A percentile compares a stretch with the other conserved stretches of the same genome.
Conservation (phyloP, 2,888 invertebrate genomes). For the Eurytoma californica region DNA sequence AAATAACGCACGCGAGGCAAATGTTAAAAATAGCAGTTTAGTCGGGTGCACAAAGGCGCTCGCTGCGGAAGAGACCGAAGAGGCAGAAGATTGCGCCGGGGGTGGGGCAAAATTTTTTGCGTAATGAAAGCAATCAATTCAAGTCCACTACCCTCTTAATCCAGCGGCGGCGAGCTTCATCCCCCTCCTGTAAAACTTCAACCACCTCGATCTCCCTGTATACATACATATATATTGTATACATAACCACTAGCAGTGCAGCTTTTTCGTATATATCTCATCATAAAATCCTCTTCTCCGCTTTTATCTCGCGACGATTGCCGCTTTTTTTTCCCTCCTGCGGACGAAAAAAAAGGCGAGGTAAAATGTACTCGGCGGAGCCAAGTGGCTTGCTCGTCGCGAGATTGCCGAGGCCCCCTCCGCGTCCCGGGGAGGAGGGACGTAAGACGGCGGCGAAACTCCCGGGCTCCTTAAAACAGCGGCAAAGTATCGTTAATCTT, state of each 20-base stretch:
- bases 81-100: conserved; percentile 52
- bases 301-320: conserved; percentile 61
- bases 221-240: too few species aligned
- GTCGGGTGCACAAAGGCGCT: conserved; percentile 66
- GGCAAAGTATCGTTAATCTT: conserved; percentile 75
- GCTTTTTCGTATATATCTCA: conserved; percentile 50
- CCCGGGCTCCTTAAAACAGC: conserved; percentile 71
- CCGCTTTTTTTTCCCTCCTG: not conserved
- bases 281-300: conserved; percentile 67
- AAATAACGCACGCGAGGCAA: conserved; percentile 69
- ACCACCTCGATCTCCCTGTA: conserved; percentile 30
- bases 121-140: conserved; percentile 75
- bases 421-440: conserved; percentile 11
- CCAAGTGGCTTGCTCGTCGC: not conserved
- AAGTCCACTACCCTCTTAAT: conserved; percentile 62
- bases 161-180: too few species aligned
- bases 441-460: conserved; percentile 23
- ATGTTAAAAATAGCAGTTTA: not conserved
- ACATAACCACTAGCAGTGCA: conserved; percentile 5
- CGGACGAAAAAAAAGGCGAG: not conserved
- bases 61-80: conserved; percentile 31
- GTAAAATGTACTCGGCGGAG: not conserved
- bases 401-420: not conserved
- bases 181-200: conserved; percentile 33
- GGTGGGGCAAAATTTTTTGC: conserved; percentile 61